Conservation (phyloP, 2,113 vertebrate species). For the Reinhardtius hippoglossoides region DNA sequence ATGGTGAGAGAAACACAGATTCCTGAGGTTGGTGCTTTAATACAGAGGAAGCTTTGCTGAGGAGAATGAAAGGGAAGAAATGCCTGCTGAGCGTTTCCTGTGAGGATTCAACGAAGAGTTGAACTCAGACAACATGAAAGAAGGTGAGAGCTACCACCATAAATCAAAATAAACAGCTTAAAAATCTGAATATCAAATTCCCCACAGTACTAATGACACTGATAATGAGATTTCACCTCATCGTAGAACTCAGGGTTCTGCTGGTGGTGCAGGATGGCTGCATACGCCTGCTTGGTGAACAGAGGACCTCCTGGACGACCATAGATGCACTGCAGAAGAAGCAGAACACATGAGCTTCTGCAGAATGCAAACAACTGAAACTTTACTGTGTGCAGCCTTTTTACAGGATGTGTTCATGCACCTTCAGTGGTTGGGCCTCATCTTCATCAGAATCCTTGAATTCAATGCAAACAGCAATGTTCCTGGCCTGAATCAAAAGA, state of each 20-base stretch:
- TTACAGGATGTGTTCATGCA: conserved; percentile 52
- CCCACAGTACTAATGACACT: no score
- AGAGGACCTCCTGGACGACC: conserved; percentile 91
- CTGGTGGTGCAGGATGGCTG: conserved; percentile 94
- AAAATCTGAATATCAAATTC: no score
- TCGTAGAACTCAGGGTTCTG: conserved; percentile 99
- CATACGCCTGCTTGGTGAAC: conserved; percentile 89
- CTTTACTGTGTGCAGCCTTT: no score
- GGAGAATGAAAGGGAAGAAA: conserved; percentile 7
- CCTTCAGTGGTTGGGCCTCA: conserved; percentile 90
- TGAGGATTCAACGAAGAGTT: not conserved
- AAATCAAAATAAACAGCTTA: not conserved
- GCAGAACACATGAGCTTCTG: conserved; percentile 8
- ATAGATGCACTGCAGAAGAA: conserved; percentile 90
- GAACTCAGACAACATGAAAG: conserved; percentile 11
- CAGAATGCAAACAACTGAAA: conserved; percentile 2
- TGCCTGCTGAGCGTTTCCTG: not conserved
- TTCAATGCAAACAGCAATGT: conserved; percentile 94
- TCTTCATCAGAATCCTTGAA: conserved; percentile 97
- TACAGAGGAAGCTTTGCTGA: conserved; percentile 22
- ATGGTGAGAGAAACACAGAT: conserved; percentile 36
- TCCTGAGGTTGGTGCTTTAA: not conserved
- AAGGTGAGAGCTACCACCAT: not conserved
- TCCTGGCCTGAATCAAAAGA: conserved; percentile 88
- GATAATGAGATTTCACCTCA: conserved; percentile 83